phyloP scores from a whole-genome alignment of 1,140 invertebrate genomes.

The Maniola jurtina region DNA sequence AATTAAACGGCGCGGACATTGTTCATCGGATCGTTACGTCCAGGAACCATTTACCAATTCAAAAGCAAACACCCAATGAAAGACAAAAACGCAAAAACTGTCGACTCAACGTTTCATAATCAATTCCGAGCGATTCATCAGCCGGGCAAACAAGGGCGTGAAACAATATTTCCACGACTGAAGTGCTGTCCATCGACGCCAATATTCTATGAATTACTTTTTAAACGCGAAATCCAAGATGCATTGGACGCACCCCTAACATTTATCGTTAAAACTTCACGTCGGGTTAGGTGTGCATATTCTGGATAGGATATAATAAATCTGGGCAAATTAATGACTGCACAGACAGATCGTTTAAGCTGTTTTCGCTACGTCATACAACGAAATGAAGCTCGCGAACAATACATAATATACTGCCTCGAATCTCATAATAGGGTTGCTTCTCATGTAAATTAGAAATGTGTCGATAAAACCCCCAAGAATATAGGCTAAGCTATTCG shows the following conservation, averaged over 20 bases:
- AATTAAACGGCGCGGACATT: constrained; percentile 54
- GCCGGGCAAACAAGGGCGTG: constrained; percentile 32
- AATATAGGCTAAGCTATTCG: constrained; percentile 8
- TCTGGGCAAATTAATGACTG: constrained; percentile 70
- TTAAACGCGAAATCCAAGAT: constrained; percentile 39
- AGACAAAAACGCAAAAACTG: constrained; percentile 53
- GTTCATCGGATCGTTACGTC: constrained; percentile 49
- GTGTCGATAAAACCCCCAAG: constrained; percentile 26
- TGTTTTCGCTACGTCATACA: constrained; percentile 67
- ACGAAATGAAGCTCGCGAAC: constrained; percentile 51
- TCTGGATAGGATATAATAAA: constrained; percentile 66
- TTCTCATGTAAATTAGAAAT: constrained; percentile 34
- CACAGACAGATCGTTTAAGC: constrained; percentile 69
- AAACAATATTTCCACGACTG: constrained; percentile 28
- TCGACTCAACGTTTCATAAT: constrained; percentile 65
- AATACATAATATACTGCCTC: constrained; percentile 45
- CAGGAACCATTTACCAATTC: constrained; percentile 51
- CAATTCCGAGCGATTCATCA: constrained; percentile 55
- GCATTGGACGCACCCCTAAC: constrained; percentile 44
- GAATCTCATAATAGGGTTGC: constrained; percentile 39
- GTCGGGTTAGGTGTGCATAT: constrained; percentile 56
- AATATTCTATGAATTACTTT: constrained; percentile 26
- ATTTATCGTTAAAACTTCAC: constrained; percentile 47
- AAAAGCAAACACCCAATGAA: constrained; percentile 45
- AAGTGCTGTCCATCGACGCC: constrained; percentile 26